Evolutionary conservation across 35 echinoderm and acorn worm species (phyloP).

Genomic region (Apostichopus japonicus): DNA sequence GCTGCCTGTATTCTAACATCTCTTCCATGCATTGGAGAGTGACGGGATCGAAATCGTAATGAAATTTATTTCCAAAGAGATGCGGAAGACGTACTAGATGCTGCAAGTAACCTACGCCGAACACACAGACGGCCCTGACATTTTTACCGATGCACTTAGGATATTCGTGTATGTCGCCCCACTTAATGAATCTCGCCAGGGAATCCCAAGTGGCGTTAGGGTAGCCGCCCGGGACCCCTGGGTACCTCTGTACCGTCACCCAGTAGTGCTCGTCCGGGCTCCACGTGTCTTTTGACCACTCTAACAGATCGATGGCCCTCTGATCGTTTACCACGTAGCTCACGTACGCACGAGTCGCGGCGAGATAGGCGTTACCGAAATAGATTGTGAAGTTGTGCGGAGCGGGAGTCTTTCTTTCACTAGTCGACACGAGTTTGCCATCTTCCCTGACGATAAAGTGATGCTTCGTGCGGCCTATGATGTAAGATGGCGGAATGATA

Average conservation of each 20-base stretch:
- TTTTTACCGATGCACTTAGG: slow-evolving; percentile 65
- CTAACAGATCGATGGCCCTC: slow-evolving; percentile 47
- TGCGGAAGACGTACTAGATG: slow-evolving; percentile 50
- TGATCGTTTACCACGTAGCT: slow-evolving; percentile 54
- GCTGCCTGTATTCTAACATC: slow-evolving; percentile 60
- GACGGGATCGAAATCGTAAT: slow-evolving; percentile 76
- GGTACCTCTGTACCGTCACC: slow-evolving; percentile 57
- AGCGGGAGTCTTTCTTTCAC: slow-evolving; percentile 53
- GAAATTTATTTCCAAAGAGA: slow-evolving; percentile 76
- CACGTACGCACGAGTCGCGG: slow-evolving; percentile 54
- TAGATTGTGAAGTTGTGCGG: slow-evolving; percentile 68
- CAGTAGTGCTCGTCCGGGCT: slow-evolving; percentile 71
- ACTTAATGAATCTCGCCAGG: slow-evolving; percentile 45
- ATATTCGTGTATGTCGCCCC: background rate
- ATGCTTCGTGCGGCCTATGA: slow-evolving; percentile 1
- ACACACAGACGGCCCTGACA: slow-evolving; percentile 69
- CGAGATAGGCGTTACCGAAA: slow-evolving; percentile 69
- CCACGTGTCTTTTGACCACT: slow-evolving; percentile 70
- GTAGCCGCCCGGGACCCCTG: slow-evolving; percentile 74
- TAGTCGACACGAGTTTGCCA: slow-evolving; percentile 22
- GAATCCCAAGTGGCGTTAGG: slow-evolving; percentile 27
- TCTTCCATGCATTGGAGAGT: slow-evolving; percentile 84
- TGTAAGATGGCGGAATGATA: background rate
- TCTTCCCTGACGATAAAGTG: slow-evolving; percentile 20
- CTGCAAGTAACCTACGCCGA: slow-evolving; percentile 54